Base-by-base conservation (phyloP, 2,113 vertebrate genomes). In the Odobenus rosmarus region DNA sequence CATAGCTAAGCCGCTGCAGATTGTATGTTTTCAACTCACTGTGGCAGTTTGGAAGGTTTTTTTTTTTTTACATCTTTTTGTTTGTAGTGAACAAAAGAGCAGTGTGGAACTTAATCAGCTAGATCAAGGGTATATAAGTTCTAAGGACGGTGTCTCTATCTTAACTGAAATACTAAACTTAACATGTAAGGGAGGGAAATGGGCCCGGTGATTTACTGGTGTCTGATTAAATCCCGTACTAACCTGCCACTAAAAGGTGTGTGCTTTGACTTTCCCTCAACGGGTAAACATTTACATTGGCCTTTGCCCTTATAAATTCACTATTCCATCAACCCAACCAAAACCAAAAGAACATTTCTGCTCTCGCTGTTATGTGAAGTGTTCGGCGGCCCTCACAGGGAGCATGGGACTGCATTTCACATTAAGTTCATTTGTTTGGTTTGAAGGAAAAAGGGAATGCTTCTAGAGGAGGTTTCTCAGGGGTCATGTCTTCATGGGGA, bases 1-100 rank as follows among this genome's bases (percentile, higher is more conserved):
- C 87, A 46, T 5, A 53, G 69, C 93, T 87, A 39, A 93, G 76
- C 77, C 91, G 82, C 77, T 97, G 79, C 93, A 95, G 88, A 81
- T 62, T 86, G 36, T 83, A 15, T 4, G 74, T 69, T 85, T 96
- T 87, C 11, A 31, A 14, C 71, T 76, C 12, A 4, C 67, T 64
- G 33, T 39, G 57, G 53, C 46, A 76, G 28, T 94, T 93, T 28
- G 76, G 69, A 19, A 80, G 33, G 62, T 24, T 88, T 80, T 77
- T 61, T 7, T 64, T 31, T n/a, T 57, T 36, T 79, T 16, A 23
- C 46, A 9, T 92, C 36, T 24, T 86, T 84, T 77, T 92, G 77
- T 95, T 79, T 57, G 31, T 67, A 51, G 39, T 36, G 12, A 93
- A 89, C 55, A 89, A 69, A 92, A 81, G 83, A 89, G 53, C 57